Base-by-base conservation (phyloP, 2,797 vertebrate species). In the Myotis pilosus region DNA sequence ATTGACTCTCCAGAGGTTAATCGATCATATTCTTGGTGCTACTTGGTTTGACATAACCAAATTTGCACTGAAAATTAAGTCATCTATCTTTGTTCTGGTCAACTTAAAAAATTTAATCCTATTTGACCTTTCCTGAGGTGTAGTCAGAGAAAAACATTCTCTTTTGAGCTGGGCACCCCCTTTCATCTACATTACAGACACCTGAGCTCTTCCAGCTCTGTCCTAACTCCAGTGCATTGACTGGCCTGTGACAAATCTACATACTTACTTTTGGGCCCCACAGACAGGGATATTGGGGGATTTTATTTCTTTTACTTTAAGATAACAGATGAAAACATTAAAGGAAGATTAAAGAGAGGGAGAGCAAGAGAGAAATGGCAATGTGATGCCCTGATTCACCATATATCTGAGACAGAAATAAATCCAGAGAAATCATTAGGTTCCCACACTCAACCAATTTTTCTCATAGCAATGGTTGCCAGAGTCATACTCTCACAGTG, bases 41-140 rank as follows among this genome's bases (percentile, higher is more conserved):
- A 91, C 96, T 97, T 96, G 95, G 69, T 95, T 96, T 97, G 96
- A 95, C 95, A 95, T 97, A 97, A 98, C 96, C 96, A 96, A 96
- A 97, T 98, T 97, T 98, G 91, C 94, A 97, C 96, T 90, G 98
- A 98, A 97, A 97, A 97, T 97, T 94, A 94, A 96, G 92, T 97
- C 97, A 98, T 97, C 95, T 97, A 92, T 96, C 97, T 97, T 97
- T 96, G 92, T 88, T 98, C 95, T 64, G 91, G 97, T 97, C 94
- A 98, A 96, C 95, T 97, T 96, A 97, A 96, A 98, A 97, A 97
- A 97, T 92, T 94, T 97, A 97, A 98, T 98, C 95, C 97, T 94
- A 96, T 97, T 97, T 98, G 97, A 98, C 97, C 97, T 98, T 97
- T 97, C 94, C 93, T 96, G 97, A 97, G 94, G 95, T 98, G 92